These are phyloP conservation scores for Palythoa grandis DNA, from an alignment of 92 coral and sea anemone genomes.

Conservation along the genomic window DNA sequence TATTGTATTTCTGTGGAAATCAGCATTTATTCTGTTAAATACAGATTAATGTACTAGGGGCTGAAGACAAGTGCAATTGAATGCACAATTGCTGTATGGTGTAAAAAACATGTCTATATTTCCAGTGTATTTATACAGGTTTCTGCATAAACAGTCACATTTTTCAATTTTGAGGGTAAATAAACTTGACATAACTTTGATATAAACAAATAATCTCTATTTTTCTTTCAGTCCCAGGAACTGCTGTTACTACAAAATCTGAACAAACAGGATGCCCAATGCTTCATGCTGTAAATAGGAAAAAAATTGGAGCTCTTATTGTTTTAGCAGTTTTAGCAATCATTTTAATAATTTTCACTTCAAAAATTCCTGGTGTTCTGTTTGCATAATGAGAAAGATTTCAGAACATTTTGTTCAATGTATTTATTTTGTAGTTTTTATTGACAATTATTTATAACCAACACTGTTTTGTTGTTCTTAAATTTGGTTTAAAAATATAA, in stretches of 20 bases:
- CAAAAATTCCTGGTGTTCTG: constrained; percentile 22
- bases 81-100: too few relatives aligned
- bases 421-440: background rate
- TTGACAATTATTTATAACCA: too few relatives aligned
- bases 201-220: background rate
- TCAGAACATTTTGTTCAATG: background rate
- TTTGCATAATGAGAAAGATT: background rate
- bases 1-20: too few relatives aligned
- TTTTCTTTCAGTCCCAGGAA: constrained; percentile 20
- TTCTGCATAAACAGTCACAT: too few relatives aligned
- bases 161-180: too few relatives aligned
- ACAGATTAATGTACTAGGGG: too few relatives aligned
- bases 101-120: too few relatives aligned
- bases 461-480: too few relatives aligned
- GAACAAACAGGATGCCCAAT: constrained; percentile 8
- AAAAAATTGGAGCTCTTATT: background rate
- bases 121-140: background rate
- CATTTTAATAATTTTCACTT: constrained; percentile 5
- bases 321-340: constrained; percentile 19
- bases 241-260: background rate
- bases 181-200: too few relatives aligned
- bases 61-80: too few relatives aligned
- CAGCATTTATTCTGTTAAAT: too few relatives aligned
- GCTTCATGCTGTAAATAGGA: background rate
- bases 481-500: too few relatives aligned